A percentile compares a stretch with the other conserved stretches of the same genome.
These are phyloP conservation scores for Lagorchestes hirsutus DNA, from an alignment of 2,797 vertebrate species.

Conservation along the genomic window DNA sequence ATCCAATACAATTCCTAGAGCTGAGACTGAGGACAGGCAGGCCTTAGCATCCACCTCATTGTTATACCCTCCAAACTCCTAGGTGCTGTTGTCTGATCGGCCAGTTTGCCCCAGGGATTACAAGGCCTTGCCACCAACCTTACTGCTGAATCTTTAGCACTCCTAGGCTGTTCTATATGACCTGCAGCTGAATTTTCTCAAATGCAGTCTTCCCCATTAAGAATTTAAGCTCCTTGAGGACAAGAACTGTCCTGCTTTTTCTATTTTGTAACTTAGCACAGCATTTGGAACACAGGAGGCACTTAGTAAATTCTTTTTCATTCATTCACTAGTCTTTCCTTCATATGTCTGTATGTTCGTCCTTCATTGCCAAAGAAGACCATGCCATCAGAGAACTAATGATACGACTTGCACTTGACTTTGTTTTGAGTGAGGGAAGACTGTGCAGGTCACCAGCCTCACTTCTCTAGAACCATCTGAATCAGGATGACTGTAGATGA, in stretches of 20 bases:
- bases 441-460: no score
- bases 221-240: background rate
- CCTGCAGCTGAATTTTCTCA: background rate
- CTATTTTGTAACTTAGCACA: background rate
- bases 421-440: no score
- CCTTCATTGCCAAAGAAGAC: no score
- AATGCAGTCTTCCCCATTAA: background rate
- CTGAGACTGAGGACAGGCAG: background rate
- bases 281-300: background rate
- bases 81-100: background rate
- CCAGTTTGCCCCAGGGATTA: background rate
- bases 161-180: background rate
- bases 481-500: no score
- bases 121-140: background rate
- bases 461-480: no score
- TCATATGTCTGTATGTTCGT: background rate
- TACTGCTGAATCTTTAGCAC: background rate
- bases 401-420: no score
- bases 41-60: background rate
- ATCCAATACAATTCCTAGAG: background rate
- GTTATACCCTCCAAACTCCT: background rate
- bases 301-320: background rate
- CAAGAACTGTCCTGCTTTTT: background rate
- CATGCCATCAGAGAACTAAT: no score
- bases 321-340: background rate